A percentile compares a stretch with the other conserved stretches of the same genome.
Conservation (phyloP, 2,113 vertebrate species). For the Mastomys coucha region DNA sequence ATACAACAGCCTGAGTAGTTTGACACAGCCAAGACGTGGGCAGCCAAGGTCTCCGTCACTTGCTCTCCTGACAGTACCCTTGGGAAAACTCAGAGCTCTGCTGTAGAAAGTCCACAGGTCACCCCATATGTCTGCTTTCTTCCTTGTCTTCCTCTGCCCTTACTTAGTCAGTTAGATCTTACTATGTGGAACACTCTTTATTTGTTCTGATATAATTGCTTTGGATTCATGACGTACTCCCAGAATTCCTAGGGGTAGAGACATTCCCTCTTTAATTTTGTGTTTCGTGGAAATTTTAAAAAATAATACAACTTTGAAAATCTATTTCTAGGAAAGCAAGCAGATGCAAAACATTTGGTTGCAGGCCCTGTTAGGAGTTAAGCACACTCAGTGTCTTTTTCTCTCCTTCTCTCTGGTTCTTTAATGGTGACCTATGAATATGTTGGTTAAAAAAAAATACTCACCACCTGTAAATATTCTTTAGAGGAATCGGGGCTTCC, state of each 20-base stretch:
- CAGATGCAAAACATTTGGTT: background rate
- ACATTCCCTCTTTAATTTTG: conserved; percentile 20
- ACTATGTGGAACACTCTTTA: background rate
- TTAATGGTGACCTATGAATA: background rate
- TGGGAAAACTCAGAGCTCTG: background rate
- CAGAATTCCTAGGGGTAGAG: background rate
- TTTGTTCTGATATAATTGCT: background rate
- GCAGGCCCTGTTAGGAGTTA: background rate
- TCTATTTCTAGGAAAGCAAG: conserved; percentile 14
- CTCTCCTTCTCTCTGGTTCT: background rate
- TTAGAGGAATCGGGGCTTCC: background rate
- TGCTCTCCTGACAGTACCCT: background rate
- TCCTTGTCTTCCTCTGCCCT: background rate
- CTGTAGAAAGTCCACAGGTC: background rate
- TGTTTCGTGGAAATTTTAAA: background rate
- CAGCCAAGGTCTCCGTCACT: conserved; percentile 2
- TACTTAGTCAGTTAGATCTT: background rate
- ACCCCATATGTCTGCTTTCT: background rate
- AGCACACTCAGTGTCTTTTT: background rate
- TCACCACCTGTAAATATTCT: background rate
- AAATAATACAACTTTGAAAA: background rate
- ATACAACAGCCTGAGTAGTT: conserved; percentile 7
- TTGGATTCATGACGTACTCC: background rate
- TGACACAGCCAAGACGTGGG: background rate
- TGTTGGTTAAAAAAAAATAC: background rate